Conservation (phyloP, 2,113 vertebrate species). For the Ahaetulla prasina region DNA sequence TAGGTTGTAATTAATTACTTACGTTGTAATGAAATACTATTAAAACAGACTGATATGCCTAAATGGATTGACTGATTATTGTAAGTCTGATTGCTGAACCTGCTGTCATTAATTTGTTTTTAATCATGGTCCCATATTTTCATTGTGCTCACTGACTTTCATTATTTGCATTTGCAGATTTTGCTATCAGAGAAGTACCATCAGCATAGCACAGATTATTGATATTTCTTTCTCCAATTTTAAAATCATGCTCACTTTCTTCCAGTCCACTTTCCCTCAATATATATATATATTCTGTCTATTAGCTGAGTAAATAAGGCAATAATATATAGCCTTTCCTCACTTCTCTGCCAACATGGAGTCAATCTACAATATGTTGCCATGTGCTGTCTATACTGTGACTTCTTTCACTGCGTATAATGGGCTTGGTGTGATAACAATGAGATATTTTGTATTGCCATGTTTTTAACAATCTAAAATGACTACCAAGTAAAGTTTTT, state of each 20-base stretch:
- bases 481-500: background rate
- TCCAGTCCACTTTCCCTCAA: background rate
- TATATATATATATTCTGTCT: background rate
- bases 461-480: background rate
- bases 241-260: background rate
- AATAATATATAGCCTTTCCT: background rate
- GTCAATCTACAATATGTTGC: background rate
- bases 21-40: background rate
- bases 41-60: background rate
- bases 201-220: background rate
- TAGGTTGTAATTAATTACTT: background rate
- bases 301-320: background rate
- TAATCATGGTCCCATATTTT: background rate
- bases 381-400: background rate
- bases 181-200: background rate
- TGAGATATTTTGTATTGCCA: background rate
- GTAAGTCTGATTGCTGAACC: background rate
- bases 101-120: background rate
- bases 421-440: background rate
- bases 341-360: background rate
- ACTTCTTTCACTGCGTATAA: background rate
- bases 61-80: background rate
- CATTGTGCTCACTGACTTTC: background rate
- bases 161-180: background rate
- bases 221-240: background rate